phyloP scores from a whole-genome alignment of 2,797 vertebrate genomes.

The Leptodactylus fallax region DNA sequence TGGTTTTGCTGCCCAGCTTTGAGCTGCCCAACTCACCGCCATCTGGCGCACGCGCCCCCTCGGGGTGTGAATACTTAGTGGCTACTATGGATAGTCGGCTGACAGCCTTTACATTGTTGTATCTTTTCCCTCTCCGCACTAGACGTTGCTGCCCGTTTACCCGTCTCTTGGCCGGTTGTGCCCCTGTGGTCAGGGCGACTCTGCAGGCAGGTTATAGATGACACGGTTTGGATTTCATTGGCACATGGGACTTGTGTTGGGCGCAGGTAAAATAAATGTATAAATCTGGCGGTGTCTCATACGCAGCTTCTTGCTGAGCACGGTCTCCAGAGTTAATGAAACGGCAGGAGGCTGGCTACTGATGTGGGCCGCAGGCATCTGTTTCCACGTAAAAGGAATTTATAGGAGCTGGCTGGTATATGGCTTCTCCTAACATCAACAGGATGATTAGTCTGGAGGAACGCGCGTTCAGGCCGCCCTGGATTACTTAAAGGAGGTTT shows the following conservation, averaged over 20 bases:
- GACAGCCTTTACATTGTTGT: no score
- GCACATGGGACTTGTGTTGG: not conserved
- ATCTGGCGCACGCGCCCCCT: no score
- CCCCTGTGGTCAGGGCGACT: not conserved
- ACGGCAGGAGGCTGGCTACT: conserved; percentile 3
- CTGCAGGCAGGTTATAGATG: not conserved
- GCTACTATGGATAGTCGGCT: no score
- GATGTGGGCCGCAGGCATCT: conserved; percentile 34
- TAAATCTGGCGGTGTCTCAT: not conserved
- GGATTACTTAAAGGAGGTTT: not conserved
- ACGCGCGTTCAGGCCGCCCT: not conserved
- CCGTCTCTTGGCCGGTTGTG: not conserved
- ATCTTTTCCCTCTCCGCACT: no score
- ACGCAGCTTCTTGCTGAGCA: conserved; percentile 13
- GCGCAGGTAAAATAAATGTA: conserved; percentile 9
- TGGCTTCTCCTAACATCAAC: conserved; percentile 35
- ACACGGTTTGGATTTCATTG: conserved; percentile 7
- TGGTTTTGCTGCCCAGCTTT: no score
- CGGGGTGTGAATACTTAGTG: no score
- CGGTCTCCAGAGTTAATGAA: not conserved
- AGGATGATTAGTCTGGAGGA: conserved; percentile 27
- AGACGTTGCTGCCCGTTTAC: no score
- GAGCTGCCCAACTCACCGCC: no score
- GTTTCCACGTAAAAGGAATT: conserved; percentile 49
- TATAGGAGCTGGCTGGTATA: conserved; percentile 34